Evolutionary conservation across 1,140 invertebrate genomes (phyloP).

Genomic region (Tigriopus japonicus): DNA sequence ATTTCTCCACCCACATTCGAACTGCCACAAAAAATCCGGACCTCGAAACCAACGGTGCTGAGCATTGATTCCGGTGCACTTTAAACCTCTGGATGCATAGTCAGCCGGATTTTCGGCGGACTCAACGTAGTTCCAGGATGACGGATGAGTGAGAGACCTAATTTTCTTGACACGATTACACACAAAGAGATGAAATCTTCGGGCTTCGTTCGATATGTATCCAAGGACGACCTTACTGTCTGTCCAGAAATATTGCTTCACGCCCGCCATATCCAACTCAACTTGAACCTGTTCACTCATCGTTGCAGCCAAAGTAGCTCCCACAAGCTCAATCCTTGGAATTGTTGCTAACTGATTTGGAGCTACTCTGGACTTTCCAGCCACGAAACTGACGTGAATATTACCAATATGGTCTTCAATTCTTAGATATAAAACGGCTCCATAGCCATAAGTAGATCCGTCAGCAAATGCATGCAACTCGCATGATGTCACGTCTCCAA

Average conservation of each 20-base stretch:
- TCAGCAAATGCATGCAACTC: no score
- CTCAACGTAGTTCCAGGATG: no score
- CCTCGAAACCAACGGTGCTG: not conserved
- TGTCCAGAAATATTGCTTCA: not conserved
- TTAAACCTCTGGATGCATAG: no score
- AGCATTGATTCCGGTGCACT: not conserved
- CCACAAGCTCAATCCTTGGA: not conserved
- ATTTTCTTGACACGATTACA: slow-evolving; percentile 1
- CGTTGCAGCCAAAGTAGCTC: not conserved
- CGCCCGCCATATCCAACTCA: no score
- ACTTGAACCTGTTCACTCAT: not conserved
- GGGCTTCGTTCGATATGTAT: slow-evolving; percentile 3
- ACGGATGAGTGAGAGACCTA: not conserved
- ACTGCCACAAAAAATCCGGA: no score
- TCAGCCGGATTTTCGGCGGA: no score
- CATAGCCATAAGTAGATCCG: no score
- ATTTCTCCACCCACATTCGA: no score
- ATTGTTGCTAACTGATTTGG: not conserved
- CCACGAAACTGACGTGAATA: no score
- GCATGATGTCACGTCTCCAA: no score
- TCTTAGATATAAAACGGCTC: no score
- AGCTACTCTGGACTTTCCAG: not conserved
- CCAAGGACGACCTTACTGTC: not conserved
- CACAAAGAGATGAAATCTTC: slow-evolving; percentile 1
- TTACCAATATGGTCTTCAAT: no score